These are phyloP conservation scores for Montifringilla adamsi DNA, from an alignment of 2,113 vertebrate species.

Conservation along the genomic window DNA sequence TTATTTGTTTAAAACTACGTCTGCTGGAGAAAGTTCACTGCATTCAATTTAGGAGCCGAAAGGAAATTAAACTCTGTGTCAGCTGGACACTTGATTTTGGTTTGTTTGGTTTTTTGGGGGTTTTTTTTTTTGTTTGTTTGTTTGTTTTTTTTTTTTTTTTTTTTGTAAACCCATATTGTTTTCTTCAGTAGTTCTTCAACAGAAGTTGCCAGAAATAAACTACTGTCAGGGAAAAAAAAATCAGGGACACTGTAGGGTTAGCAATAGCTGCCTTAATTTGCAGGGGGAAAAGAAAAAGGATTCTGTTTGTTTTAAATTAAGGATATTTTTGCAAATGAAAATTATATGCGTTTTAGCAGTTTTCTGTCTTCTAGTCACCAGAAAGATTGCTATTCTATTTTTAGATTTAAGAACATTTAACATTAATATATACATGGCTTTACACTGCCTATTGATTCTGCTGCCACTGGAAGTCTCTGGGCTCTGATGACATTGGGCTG, in stretches of 20 bases:
- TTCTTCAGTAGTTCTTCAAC: background rate
- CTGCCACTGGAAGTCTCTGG: background rate
- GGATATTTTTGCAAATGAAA: background rate
- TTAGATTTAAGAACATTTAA: background rate
- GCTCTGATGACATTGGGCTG: background rate
- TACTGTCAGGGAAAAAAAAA: background rate
- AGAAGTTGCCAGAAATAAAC: background rate
- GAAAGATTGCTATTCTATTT: background rate
- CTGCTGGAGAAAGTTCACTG: background rate
- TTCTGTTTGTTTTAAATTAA: background rate
- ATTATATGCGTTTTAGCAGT: background rate
- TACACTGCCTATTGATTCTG: background rate
- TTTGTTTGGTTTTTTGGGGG: background rate
- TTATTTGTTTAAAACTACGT: background rate
- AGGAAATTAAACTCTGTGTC: background rate
- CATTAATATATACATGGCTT: background rate
- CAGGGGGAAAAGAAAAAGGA: background rate
- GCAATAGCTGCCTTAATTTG: background rate
- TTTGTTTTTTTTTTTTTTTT: background rate
- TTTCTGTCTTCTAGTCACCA: background rate
- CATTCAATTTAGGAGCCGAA: background rate
- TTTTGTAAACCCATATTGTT: background rate
- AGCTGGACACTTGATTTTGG: background rate
- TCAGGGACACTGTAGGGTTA: background rate
- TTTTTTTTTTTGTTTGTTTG: background rate